These are phyloP conservation scores for Albula goreensis DNA, from an alignment of 2,113 vertebrate species.

Conservation along the genomic window DNA sequence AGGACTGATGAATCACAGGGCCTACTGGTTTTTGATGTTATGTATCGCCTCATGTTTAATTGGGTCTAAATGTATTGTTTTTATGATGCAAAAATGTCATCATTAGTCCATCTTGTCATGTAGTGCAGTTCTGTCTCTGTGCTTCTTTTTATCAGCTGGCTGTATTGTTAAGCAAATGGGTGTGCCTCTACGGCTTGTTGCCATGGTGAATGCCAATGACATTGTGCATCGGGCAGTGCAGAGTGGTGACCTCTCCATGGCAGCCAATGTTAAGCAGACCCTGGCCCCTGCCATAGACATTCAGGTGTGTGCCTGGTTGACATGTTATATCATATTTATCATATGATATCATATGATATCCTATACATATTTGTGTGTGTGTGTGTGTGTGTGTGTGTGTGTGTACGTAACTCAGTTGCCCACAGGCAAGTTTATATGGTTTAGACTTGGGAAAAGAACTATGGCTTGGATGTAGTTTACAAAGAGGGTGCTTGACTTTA, in stretches of 20 bases:
- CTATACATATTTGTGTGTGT: not conserved
- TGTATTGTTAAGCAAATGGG: constrained; percentile 79
- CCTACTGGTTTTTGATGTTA: too few species aligned
- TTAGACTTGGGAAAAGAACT: too few species aligned
- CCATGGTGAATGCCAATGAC: constrained; percentile 86
- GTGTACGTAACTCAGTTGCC: not conserved
- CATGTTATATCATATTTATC: too few species aligned
- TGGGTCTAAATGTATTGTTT: too few species aligned
- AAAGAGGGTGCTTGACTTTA: too few species aligned
- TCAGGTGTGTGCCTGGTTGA: constrained; percentile 69
- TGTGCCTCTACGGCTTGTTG: constrained; percentile 78
- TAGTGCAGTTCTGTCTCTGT: not conserved
- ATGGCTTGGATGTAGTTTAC: too few species aligned
- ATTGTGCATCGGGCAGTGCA: constrained; percentile 78
- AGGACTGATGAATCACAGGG: too few species aligned
- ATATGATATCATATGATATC: too few species aligned
- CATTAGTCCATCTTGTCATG: not conserved
- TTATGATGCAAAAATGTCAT: too few species aligned
- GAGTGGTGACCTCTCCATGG: constrained; percentile 83
- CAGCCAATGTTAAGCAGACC: constrained; percentile 62
- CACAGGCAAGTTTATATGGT: too few species aligned
- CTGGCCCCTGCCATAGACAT: constrained; percentile 93
- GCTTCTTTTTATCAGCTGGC: constrained; percentile 63
- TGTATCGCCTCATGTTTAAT: too few species aligned
- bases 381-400: constrained; percentile 6